Percentiles rank a stretch among this genome's conserved stretches.
phyloP scores from a whole-genome alignment of 2,888 invertebrate genomes.

The Cantharis nigra region DNA sequence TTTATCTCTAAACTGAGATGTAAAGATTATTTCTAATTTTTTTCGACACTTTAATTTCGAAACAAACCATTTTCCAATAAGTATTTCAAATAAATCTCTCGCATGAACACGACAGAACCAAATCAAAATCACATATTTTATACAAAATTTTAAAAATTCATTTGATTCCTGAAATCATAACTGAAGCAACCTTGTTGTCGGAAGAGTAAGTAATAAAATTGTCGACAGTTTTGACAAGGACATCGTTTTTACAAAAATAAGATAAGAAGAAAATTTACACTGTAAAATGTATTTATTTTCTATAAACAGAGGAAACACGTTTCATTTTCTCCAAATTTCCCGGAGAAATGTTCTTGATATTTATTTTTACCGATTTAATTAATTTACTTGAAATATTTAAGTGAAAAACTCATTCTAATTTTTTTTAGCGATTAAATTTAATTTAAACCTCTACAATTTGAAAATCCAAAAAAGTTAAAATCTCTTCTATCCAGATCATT shows the following conservation, averaged over 20 bases:
- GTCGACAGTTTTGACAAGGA: neutral
- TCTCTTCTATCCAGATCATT: too few species aligned
- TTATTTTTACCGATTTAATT: too few species aligned
- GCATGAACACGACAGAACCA: neutral
- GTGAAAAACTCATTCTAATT: too few species aligned
- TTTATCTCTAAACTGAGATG: neutral
- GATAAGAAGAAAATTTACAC: neutral
- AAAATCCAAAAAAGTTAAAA: too few species aligned
- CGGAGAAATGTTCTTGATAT: neutral
- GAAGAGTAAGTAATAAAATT: neutral
- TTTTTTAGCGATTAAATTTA: too few species aligned
- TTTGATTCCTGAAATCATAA: neutral
- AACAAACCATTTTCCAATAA: neutral
- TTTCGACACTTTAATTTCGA: neutral
- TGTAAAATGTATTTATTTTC: neutral
- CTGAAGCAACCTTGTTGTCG: neutral
- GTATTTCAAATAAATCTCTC: neutral
- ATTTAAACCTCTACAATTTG: too few species aligned
- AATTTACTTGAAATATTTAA: too few species aligned
- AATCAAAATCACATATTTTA: neutral
- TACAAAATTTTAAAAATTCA: neutral
- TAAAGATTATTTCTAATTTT: neutral
- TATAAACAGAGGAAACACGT: neutral
- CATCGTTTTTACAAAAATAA: neutral
- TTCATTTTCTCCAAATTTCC: neutral